Percentiles rank a stretch among this genome's conserved stretches.
phyloP scores from a whole-genome alignment of 1,140 invertebrate genomes.

The Planococcus citri region DNA sequence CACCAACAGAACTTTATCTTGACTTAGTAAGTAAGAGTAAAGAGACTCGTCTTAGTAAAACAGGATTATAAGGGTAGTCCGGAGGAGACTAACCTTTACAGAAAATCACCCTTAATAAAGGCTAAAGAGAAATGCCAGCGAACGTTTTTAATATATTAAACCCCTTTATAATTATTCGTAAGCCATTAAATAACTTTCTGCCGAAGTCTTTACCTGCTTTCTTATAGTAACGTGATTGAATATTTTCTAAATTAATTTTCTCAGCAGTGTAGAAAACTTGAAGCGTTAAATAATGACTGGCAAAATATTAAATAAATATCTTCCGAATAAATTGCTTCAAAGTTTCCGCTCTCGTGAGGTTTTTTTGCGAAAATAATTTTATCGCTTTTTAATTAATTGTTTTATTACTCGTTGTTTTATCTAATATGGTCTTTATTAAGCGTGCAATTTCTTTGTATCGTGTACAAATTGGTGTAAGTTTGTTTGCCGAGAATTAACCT shows the following conservation, averaged over 20 bases:
- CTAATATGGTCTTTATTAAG: no score
- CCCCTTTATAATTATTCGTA: conserved; percentile 16
- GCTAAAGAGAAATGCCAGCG: conserved; percentile 4
- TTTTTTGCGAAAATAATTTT: background rate
- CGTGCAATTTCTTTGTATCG: no score
- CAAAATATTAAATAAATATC: conserved; percentile 1
- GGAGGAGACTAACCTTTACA: conserved; percentile 9
- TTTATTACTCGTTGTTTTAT: no score
- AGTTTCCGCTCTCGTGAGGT: background rate
- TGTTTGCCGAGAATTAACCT: no score
- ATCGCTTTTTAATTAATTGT: background rate
- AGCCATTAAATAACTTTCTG: conserved; percentile 9
- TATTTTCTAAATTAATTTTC: conserved; percentile 8
- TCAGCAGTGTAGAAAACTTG: background rate
- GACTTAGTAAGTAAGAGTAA: conserved; percentile 9
- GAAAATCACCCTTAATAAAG: conserved; percentile 17
- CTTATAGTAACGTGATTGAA: background rate
- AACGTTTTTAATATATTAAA: conserved; percentile 18
- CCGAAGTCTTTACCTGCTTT: conserved; percentile 15
- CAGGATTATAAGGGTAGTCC: conserved; percentile 19
- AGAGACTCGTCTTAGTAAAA: conserved; percentile 19
- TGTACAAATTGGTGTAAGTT: no score
- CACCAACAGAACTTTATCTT: conserved; percentile 17
- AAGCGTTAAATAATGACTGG: background rate
- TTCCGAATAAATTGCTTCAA: background rate